phyloP scores from a whole-genome alignment of 64 coral and sea anemone species.

The Dendrophyllia cribrosa region DNA sequence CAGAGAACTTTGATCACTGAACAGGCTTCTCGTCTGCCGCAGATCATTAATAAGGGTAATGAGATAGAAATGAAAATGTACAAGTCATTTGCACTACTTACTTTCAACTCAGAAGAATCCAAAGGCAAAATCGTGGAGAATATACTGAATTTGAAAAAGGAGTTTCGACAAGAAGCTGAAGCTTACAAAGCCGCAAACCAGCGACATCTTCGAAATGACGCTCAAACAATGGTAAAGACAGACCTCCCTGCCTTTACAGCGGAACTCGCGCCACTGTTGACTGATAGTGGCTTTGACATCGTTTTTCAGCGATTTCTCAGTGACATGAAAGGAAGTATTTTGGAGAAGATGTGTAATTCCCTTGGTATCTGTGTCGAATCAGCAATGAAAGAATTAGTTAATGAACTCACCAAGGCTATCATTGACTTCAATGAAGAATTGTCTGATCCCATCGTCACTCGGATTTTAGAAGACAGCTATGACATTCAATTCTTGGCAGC shows the following conservation, averaged over 20 bases:
- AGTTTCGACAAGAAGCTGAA: slow-evolving; percentile 10
- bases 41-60: not conserved
- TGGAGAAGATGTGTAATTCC: slow-evolving; percentile 50
- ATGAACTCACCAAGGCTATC: not conserved
- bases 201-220: not conserved
- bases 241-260: not conserved
- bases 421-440: slow-evolving; percentile 29
- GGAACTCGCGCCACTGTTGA: not conserved
- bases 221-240: not conserved
- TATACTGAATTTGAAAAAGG: not conserved
- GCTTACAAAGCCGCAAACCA: not conserved
- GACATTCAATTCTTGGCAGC: not conserved
- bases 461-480: slow-evolving; percentile 39
- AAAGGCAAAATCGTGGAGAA: not conserved
- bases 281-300: not conserved
- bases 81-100: not conserved
- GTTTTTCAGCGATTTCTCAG: slow-evolving; percentile 31
- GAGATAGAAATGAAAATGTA: not conserved
- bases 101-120: not conserved
- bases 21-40: not conserved
- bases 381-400: not conserved
- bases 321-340: slow-evolving; percentile 61
- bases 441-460: slow-evolving; percentile 1
- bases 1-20: slow-evolving; percentile 5
- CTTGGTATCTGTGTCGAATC: slow-evolving; percentile 10